phyloP scores from a whole-genome alignment of 2,113 vertebrate genomes.

The Triplophysa siluroides region DNA sequence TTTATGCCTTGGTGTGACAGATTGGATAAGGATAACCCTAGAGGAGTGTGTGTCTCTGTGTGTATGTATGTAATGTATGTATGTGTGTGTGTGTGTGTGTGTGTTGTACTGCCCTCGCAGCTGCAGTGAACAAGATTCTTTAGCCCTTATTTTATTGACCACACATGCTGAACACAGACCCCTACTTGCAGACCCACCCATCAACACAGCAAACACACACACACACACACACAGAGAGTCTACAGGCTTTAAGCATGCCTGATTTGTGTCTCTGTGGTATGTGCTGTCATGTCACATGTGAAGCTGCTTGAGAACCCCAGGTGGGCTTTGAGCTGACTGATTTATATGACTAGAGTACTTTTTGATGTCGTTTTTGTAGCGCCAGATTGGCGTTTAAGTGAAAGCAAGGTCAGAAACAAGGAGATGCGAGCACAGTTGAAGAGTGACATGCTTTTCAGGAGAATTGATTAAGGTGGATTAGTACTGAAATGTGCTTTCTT shows the following conservation, averaged over 20 bases:
- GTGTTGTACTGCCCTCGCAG: slow-evolving; percentile 16
- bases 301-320: slow-evolving; percentile 14
- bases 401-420: slow-evolving; percentile 4
- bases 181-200: not conserved
- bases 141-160: not conserved
- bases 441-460: not conserved
- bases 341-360: not conserved
- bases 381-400: not conserved
- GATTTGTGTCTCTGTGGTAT: slow-evolving; percentile 13
- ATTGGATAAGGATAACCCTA: slow-evolving; percentile 33
- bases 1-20: slow-evolving; percentile 39
- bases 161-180: not conserved
- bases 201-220: slow-evolving; percentile 1
- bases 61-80: slow-evolving; percentile 22
- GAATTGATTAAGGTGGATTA: not conserved
- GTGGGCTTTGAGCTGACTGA: slow-evolving; percentile 6
- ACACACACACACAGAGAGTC: slow-evolving; percentile 14
- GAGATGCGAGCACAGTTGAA: not conserved
- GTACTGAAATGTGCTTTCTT: not conserved
- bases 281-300: slow-evolving; percentile 15
- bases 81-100: not conserved
- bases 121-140: slow-evolving; percentile 18
- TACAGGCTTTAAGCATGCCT: slow-evolving; percentile 9
- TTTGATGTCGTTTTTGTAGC: not conserved
- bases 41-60: slow-evolving; percentile 28